Percentiles rank a stretch among this genome's conserved stretches.
Conservation (phyloP, 1,140 invertebrate genomes). For the Drosophila parabipectinata region DNA sequence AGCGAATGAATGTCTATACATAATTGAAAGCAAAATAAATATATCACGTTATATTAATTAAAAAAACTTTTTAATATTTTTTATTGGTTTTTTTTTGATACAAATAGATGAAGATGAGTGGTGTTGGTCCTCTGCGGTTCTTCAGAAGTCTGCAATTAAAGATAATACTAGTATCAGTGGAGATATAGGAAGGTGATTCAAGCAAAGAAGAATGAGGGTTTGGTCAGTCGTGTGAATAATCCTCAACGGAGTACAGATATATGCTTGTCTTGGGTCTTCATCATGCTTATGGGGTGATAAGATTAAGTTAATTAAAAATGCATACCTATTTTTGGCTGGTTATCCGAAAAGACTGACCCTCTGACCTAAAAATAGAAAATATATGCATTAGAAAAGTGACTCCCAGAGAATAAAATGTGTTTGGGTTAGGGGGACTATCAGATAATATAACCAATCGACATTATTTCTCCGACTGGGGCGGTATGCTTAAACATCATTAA, state of each 20-base stretch:
- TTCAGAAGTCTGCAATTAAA: slow-evolving; percentile 11
- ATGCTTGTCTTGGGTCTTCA: slow-evolving; percentile 49
- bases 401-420: neutral
- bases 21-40: slow-evolving; percentile 67
- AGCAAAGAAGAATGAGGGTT: neutral
- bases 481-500: slow-evolving; percentile 47
- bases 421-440: neutral
- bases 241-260: slow-evolving; percentile 48
- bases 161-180: slow-evolving; percentile 12
- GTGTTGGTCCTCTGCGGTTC: neutral
- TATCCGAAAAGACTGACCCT: neutral
- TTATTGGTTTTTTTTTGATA: slow-evolving; percentile 32
- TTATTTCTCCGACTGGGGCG: slow-evolving; percentile 58
- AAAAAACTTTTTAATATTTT: slow-evolving; percentile 18
- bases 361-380: neutral
- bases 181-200: slow-evolving; percentile 9
- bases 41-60: slow-evolving; percentile 76
- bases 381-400: neutral
- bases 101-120: neutral
- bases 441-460: slow-evolving; percentile 49
- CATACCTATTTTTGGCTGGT: neutral
- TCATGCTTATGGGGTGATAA: slow-evolving; percentile 9
- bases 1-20: slow-evolving; percentile 71
- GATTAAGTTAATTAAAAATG: neutral
- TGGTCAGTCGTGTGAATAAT: slow-evolving; percentile 38